These are phyloP conservation scores for Graphium colonna DNA, from an alignment of 2,888 invertebrate species.

Conservation along the genomic window DNA sequence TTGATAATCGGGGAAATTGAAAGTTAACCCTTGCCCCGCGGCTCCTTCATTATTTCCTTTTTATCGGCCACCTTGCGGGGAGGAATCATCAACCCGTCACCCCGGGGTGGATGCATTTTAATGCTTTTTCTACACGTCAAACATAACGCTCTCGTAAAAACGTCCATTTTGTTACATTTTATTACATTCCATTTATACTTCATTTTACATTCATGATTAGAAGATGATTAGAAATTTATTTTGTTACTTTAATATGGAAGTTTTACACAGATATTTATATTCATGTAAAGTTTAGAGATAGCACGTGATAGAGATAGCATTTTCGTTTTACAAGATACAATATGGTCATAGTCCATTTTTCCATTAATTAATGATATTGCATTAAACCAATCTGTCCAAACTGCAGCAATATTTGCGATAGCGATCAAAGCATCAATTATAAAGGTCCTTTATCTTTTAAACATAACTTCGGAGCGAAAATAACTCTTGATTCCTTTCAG, in stretches of 20 bases:
- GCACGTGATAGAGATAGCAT: too few species aligned
- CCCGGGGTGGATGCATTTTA: conserved; percentile 28
- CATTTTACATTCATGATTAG: too few species aligned
- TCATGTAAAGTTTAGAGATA: too few species aligned
- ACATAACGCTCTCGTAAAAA: background rate
- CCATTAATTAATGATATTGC: too few species aligned
- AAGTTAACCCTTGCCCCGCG: conserved; percentile 49
- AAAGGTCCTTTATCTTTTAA: conserved; percentile 9
- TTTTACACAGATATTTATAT: too few species aligned
- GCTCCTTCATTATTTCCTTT: conserved; percentile 26
- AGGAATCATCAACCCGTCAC: conserved; percentile 28
- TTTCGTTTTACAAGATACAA: too few species aligned
- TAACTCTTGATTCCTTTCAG: conserved; percentile 4
- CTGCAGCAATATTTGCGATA: too few species aligned
- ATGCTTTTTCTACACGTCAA: background rate
- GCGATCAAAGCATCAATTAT: too few species aligned
- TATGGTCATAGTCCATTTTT: too few species aligned
- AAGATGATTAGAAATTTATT: too few species aligned
- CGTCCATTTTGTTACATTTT: background rate
- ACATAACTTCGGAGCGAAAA: conserved; percentile 3
- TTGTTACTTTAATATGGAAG: too few species aligned
- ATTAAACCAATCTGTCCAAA: too few species aligned
- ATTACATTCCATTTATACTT: background rate
- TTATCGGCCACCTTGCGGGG: conserved; percentile 35
- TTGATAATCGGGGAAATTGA: conserved; percentile 74